These are phyloP conservation scores for Mus caroli DNA, from an alignment of 2,797 vertebrate genomes.

Conservation along the genomic window DNA sequence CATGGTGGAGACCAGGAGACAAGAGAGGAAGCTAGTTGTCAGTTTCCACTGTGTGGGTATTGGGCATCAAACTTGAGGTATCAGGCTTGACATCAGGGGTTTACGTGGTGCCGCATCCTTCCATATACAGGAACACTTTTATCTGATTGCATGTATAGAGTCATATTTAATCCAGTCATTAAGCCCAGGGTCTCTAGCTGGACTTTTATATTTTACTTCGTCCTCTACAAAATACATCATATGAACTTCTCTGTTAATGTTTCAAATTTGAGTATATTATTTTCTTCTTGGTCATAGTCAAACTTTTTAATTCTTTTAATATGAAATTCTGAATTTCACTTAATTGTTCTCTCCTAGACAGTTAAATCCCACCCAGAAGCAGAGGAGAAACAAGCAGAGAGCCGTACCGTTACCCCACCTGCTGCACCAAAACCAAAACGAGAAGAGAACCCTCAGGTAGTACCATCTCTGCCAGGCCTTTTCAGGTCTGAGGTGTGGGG, in stretches of 20 bases:
- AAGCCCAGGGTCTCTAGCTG: not conserved
- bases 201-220: conserved; percentile 38
- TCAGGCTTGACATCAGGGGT: not conserved
- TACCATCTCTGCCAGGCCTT: not conserved
- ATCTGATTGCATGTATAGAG: conserved; percentile 33
- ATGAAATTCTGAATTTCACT: conserved; percentile 77
- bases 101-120: not conserved
- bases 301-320: conserved; percentile 68
- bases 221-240: conserved; percentile 50
- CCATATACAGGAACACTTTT: not conserved
- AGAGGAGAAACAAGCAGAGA: conserved; percentile 93
- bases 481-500: accelerated
- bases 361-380: conserved; percentile 94
- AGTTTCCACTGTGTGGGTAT: not conserved
- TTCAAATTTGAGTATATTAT: conserved; percentile 43
- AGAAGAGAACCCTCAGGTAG: conserved; percentile 98
- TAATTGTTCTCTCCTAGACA: conserved; percentile 90
- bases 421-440: conserved; percentile 94
- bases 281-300: conserved; percentile 7
- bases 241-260: conserved; percentile 69
- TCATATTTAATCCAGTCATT: not conserved
- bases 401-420: conserved; percentile 91
- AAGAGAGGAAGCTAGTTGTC: not conserved
- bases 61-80: not conserved
- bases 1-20: not conserved